A percentile compares a stretch with the other conserved stretches of the same genome.
These are phyloP conservation scores for Diorhabda elongata DNA, from an alignment of 1,140 invertebrate species.

Conservation along the genomic window DNA sequence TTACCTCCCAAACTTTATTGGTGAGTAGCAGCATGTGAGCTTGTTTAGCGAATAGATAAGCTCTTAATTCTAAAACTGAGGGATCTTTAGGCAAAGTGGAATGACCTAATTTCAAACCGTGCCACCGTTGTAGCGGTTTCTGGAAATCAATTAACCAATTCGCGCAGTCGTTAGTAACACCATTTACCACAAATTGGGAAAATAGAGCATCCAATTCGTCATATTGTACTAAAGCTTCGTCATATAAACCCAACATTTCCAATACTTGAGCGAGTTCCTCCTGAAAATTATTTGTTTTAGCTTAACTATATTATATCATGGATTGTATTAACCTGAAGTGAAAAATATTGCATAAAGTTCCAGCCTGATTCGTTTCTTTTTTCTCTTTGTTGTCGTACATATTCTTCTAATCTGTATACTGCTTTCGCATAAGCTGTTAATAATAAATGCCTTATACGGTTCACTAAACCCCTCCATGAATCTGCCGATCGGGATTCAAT, in stretches of 20 bases:
- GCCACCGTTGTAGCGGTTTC: slow-evolving; percentile 73
- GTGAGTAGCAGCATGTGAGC: slow-evolving; percentile 77
- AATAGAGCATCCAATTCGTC: slow-evolving; percentile 96
- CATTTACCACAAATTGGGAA: slow-evolving; percentile 93
- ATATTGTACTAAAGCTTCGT: slow-evolving; percentile 94
- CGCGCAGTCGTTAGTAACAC: slow-evolving; percentile 76
- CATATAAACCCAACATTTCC: slow-evolving; percentile 88
- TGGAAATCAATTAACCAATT: slow-evolving; percentile 77
- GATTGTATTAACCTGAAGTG: slow-evolving; percentile 67
- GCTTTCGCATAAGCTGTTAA: slow-evolving; percentile 84
- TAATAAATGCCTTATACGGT: slow-evolving; percentile 76
- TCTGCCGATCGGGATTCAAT: slow-evolving; percentile 83
- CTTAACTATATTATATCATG: not conserved
- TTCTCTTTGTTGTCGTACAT: slow-evolving; percentile 85
- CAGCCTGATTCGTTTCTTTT: slow-evolving; percentile 84
- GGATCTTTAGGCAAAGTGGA: slow-evolving; percentile 35
- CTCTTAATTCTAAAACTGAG: slow-evolving; percentile 80
- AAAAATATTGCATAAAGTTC: slow-evolving; percentile 94
- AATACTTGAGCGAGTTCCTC: slow-evolving; percentile 93
- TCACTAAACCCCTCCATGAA: slow-evolving; percentile 81
- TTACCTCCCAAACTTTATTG: slow-evolving; percentile 76
- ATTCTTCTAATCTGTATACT: slow-evolving; percentile 83
- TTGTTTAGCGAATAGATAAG: slow-evolving; percentile 92
- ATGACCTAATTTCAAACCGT: slow-evolving; percentile 68
- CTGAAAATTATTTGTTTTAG: slow-evolving; percentile 47